phyloP scores from a whole-genome alignment of 2,888 invertebrate genomes.

The Cryptosula pallasiana region DNA sequence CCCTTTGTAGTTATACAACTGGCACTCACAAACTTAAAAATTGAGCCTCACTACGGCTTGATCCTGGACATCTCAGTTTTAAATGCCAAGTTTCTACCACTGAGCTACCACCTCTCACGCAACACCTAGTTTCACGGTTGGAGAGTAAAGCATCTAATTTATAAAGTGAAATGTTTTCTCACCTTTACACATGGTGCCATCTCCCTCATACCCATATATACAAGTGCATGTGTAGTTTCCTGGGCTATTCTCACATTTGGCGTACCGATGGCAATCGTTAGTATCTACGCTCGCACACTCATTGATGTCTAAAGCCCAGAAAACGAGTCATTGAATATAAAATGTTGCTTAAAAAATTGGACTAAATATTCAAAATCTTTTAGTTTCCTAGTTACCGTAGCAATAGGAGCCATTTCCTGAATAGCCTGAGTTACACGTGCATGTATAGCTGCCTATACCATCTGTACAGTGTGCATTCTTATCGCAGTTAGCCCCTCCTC shows the following conservation, averaged over 20 bases:
- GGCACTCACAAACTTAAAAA: too few species aligned
- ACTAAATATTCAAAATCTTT: not conserved
- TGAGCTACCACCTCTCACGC: too few species aligned
- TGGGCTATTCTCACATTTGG: not conserved
- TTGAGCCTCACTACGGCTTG: too few species aligned
- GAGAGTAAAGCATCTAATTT: too few species aligned
- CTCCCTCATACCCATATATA: slow-evolving; percentile 5
- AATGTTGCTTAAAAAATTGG: too few species aligned
- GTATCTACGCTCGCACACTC: not conserved
- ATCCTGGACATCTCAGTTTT: too few species aligned
- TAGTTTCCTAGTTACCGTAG: not conserved
- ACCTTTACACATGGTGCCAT: slow-evolving; percentile 3
- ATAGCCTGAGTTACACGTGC: not conserved
- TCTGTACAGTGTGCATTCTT: not conserved
- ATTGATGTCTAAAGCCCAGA: not conserved
- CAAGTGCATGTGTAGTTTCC: not conserved
- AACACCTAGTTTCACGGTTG: too few species aligned
- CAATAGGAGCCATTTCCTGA: not conserved
- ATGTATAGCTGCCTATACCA: not conserved
- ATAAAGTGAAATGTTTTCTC: too few species aligned
- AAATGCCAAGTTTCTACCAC: too few species aligned
- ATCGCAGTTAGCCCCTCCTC: not conserved
- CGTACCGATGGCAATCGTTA: not conserved
- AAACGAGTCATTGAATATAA: too few species aligned
- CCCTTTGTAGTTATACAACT: too few species aligned